These are phyloP conservation scores for Nesoenas mayeri DNA, from an alignment of 2,113 vertebrate species.

Conservation along the genomic window DNA sequence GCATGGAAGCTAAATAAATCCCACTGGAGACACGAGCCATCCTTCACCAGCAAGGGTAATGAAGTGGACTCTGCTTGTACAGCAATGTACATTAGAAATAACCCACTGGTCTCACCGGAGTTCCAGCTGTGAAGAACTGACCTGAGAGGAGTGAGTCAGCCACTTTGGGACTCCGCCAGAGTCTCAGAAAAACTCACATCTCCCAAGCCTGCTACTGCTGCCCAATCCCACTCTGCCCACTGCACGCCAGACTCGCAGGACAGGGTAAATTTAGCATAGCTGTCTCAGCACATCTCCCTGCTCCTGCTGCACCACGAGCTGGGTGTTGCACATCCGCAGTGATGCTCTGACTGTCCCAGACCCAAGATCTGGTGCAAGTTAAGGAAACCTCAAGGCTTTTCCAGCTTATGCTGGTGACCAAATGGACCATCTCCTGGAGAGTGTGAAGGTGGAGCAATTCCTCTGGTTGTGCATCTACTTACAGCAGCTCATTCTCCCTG, in stretches of 20 bases:
- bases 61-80: neutral
- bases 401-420: neutral
- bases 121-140: slow-evolving; percentile 27
- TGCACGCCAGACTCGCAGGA: neutral
- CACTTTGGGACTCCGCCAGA: slow-evolving; percentile 29
- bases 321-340: fast-evolving
- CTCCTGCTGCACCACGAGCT: neutral
- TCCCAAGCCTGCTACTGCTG: neutral
- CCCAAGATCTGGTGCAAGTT: neutral
- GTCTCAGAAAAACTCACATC: neutral
- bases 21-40: neutral
- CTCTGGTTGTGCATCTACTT: neutral
- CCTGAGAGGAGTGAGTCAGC: slow-evolving; percentile 49
- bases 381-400: neutral
- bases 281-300: neutral
- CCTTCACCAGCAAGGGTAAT: slow-evolving; percentile 25
- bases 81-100: slow-evolving; percentile 31
- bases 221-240: neutral
- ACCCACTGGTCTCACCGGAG: slow-evolving; percentile 5
- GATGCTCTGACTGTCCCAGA: neutral
- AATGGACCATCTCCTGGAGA: neutral
- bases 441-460: neutral
- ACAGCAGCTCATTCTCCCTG: neutral
- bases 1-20: neutral
- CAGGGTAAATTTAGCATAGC: slow-evolving; percentile 12